These are phyloP conservation scores for Aspidiotus destructor DNA, from an alignment of 2,888 invertebrate genomes.

Conservation along the genomic window DNA sequence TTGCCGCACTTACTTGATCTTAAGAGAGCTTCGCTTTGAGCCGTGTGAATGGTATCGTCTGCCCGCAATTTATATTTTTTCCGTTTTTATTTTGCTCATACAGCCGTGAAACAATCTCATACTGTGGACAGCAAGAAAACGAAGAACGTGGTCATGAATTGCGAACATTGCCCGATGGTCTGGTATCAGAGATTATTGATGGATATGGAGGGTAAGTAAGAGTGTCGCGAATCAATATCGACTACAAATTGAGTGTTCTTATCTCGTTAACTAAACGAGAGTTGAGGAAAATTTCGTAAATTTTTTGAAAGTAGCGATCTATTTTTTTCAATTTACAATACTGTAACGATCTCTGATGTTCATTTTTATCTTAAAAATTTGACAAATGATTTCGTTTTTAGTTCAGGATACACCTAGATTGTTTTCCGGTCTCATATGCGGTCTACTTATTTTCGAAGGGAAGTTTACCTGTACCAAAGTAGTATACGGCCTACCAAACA, in stretches of 20 bases:
- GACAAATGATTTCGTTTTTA: too few relatives aligned
- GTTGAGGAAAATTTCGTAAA: not conserved
- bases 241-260: not conserved
- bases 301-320: not conserved
- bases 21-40: too few relatives aligned
- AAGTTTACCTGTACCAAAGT: too few relatives aligned
- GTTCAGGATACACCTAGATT: too few relatives aligned
- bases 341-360: too few relatives aligned
- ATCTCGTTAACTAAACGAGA: conserved; percentile 3
- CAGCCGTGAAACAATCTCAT: conserved; percentile 72
- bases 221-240: not conserved
- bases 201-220: conserved; percentile 61
- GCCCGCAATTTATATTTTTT: not conserved
- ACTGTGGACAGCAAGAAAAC: conserved; percentile 49
- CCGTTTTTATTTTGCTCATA: conserved; percentile 24
- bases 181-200: conserved; percentile 85
- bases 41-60: too few relatives aligned
- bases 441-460: too few relatives aligned
- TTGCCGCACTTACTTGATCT: too few relatives aligned
- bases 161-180: conserved; percentile 90
- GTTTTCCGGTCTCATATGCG: too few relatives aligned
- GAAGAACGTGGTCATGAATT: conserved; percentile 63
- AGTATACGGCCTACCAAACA: too few relatives aligned
- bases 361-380: too few relatives aligned
- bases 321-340: not conserved